Conservation (phyloP, 2,888 invertebrate species). For the Dione juno region DNA sequence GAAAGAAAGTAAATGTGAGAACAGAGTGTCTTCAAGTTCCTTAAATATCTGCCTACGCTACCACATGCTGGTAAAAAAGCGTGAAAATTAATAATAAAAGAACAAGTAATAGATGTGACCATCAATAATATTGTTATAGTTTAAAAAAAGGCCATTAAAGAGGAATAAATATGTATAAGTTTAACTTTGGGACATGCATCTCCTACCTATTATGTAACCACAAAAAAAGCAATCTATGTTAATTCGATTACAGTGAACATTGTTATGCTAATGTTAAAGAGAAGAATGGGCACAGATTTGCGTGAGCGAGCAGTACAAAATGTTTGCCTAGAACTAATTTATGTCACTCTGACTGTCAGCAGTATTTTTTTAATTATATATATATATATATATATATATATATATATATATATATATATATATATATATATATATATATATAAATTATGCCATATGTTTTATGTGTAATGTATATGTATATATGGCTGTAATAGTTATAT, state of each 20-base stretch:
- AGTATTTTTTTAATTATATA: not conserved
- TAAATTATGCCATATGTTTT: too few species aligned
- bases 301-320: constrained; percentile 41
- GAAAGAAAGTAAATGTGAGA: too few species aligned
- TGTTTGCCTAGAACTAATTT: constrained; percentile 14
- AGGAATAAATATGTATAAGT: not conserved
- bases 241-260: constrained; percentile 66
- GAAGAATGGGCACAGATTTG: constrained; percentile 43
- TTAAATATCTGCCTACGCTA: too few species aligned
- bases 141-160: not conserved
- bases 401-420: too few species aligned
- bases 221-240: constrained; percentile 70
- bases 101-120: too few species aligned
- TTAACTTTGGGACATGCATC: constrained; percentile 6
- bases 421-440: too few species aligned
- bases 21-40: too few species aligned
- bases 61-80: too few species aligned
- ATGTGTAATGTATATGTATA: too few species aligned
- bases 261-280: constrained; percentile 68
- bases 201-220: constrained; percentile 53
- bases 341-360: not conserved
- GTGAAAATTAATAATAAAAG: too few species aligned
- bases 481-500: too few species aligned
- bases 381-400: too few species aligned
- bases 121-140: not conserved